phyloP scores from a whole-genome alignment of 2,888 invertebrate species.

The Leptinotarsa peninsularis region DNA sequence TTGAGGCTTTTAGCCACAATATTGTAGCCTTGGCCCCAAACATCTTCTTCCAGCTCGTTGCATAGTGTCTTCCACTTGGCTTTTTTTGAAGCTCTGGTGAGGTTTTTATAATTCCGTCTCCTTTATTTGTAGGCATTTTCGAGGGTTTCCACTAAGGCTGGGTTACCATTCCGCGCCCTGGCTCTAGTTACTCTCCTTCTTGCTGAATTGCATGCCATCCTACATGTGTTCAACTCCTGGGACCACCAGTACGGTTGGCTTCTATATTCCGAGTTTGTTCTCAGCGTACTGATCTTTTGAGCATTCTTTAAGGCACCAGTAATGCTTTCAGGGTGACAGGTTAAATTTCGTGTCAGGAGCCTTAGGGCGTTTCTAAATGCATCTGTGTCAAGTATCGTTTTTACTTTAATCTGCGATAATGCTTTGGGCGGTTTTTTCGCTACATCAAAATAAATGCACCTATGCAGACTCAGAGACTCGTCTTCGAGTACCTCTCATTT shows the following conservation, averaged over 20 bases:
- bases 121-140: constrained; percentile 1
- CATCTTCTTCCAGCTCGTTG: constrained; percentile 20
- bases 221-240: constrained; percentile 3
- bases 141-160: background rate
- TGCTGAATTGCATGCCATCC: constrained; percentile 3
- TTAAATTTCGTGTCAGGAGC: no score
- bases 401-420: no score
- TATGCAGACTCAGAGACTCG: background rate
- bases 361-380: no score
- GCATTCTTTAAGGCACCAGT: background rate
- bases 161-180: background rate
- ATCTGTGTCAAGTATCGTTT: no score
- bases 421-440: no score
- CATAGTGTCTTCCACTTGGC: constrained; percentile 23
- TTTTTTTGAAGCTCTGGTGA: background rate
- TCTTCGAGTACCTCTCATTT: constrained; percentile 6
- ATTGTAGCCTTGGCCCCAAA: constrained; percentile 28
- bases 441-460: no score
- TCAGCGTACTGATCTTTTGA: background rate
- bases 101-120: background rate
- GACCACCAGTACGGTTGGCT: constrained; percentile 32
- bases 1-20: constrained; percentile 16
- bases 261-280: background rate
- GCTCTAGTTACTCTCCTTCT: constrained; percentile 19
- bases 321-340: background rate